Percentiles rank a stretch among this genome's conserved stretches.
phyloP scores from a whole-genome alignment of 2,888 invertebrate genomes.

The Metellina segmentata region DNA sequence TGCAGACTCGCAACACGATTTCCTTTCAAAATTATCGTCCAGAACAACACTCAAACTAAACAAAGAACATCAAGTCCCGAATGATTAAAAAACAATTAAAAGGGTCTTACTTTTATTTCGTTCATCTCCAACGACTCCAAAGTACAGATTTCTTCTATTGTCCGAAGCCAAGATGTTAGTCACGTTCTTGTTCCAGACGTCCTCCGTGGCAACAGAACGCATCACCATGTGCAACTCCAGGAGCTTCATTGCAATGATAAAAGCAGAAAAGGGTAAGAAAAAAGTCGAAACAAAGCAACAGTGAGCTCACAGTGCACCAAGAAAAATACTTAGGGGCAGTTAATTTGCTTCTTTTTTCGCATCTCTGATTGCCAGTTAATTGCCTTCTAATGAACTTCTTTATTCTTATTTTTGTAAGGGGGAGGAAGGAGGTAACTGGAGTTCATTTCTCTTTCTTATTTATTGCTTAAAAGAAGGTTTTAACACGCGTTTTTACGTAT shows the following conservation, averaged over 20 bases:
- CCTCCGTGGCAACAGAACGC: constrained; percentile 84
- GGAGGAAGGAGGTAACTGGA: not conserved
- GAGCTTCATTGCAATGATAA: constrained; percentile 83
- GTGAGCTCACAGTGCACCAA: not conserved
- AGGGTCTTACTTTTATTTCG: constrained; percentile 69
- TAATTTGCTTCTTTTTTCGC: constrained; percentile 10
- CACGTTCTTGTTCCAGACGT: constrained; percentile 73
- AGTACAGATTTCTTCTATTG: constrained; percentile 89
- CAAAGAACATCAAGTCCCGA: not conserved
- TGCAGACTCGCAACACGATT: not conserved
- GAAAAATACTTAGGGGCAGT: constrained; percentile 16
- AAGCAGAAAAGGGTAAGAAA: not conserved
- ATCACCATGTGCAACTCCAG: constrained; percentile 89
- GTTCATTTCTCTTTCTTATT: not conserved
- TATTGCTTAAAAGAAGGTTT: not conserved
- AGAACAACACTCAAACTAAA: not conserved
- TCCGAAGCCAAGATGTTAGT: constrained; percentile 83
- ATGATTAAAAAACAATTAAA: constrained; percentile 35
- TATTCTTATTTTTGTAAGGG: not conserved
- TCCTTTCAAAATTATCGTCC: not conserved
- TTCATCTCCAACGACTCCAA: constrained; percentile 85
- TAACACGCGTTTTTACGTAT: not conserved
- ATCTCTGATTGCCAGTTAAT: constrained; percentile 38
- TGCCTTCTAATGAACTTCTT: constrained; percentile 22
- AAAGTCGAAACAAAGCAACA: not conserved